These are phyloP conservation scores for Sebastes iracundus DNA, from an alignment of 2,797 vertebrate species.

Conservation along the genomic window DNA sequence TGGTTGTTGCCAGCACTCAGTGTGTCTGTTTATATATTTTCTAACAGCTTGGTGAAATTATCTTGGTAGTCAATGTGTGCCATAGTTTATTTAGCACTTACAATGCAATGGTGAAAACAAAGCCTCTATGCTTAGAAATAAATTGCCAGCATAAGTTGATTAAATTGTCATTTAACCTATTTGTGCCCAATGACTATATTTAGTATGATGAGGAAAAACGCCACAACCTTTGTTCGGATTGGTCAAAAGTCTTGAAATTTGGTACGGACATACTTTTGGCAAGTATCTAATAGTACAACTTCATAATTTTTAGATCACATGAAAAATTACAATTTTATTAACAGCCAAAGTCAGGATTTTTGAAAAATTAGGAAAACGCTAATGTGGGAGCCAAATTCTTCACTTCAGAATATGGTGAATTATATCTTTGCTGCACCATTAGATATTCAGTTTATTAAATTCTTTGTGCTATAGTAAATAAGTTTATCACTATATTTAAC, in stretches of 20 bases:
- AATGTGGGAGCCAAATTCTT: too few relatives aligned
- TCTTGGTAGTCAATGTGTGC: neutral
- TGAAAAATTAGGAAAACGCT: too few relatives aligned
- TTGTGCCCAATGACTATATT: too few relatives aligned
- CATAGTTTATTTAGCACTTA: constrained; percentile 2
- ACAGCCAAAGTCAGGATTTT: too few relatives aligned
- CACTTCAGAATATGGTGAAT: neutral
- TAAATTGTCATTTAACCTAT: neutral
- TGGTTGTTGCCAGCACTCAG: neutral
- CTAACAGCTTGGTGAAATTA: neutral
- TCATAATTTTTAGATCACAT: too few relatives aligned
- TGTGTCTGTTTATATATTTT: neutral
- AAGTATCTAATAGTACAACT: too few relatives aligned
- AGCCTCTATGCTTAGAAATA: neutral
- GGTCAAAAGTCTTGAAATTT: too few relatives aligned
- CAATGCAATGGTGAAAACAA: neutral
- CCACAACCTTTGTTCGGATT: too few relatives aligned
- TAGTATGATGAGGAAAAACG: too few relatives aligned
- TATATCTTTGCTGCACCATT: neutral
- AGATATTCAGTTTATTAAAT: neutral
- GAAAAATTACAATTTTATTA: too few relatives aligned
- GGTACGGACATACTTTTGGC: too few relatives aligned
- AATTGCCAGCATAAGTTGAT: neutral
- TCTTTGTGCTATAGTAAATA: neutral
- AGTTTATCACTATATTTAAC: neutral